Percentiles rank a stretch among this genome's conserved stretches.
phyloP scores from a whole-genome alignment of 1,140 invertebrate genomes.

The Pseudomyrmex concolor region DNA sequence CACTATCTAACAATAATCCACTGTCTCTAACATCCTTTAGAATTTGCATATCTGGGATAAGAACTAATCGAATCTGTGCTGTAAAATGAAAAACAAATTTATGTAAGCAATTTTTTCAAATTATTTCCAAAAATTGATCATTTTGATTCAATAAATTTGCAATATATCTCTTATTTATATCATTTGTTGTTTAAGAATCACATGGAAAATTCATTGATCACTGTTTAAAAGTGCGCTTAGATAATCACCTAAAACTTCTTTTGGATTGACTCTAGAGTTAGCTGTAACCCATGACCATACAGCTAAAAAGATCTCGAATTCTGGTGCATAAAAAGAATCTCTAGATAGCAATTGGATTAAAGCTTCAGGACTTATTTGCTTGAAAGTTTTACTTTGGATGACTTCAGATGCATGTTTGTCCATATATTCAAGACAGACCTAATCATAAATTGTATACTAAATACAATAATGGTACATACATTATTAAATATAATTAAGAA shows the following conservation, averaged over 20 bases:
- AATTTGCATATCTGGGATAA: slow-evolving; percentile 95
- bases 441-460: slow-evolving; percentile 33
- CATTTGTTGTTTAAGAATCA: background rate
- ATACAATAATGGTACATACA: slow-evolving; percentile 33
- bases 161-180: no score
- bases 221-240: background rate
- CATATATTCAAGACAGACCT: slow-evolving; percentile 92
- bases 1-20: slow-evolving; percentile 92
- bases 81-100: slow-evolving; percentile 65
- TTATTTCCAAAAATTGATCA: no score
- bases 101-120: slow-evolving; percentile 14
- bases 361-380: slow-evolving; percentile 92
- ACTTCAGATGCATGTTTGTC: slow-evolving; percentile 95
- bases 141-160: no score
- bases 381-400: slow-evolving; percentile 93
- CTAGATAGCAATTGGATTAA: slow-evolving; percentile 93
- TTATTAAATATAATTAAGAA: background rate
- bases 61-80: slow-evolving; percentile 91
- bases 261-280: slow-evolving; percentile 89
- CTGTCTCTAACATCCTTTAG: slow-evolving; percentile 91
- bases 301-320: slow-evolving; percentile 97
- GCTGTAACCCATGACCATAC: slow-evolving; percentile 94
- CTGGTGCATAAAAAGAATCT: slow-evolving; percentile 97
- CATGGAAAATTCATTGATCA: background rate
- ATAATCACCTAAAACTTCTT: slow-evolving; percentile 80